Conservation (phyloP, 2,113 vertebrate genomes). For the Nibea coibor region DNA sequence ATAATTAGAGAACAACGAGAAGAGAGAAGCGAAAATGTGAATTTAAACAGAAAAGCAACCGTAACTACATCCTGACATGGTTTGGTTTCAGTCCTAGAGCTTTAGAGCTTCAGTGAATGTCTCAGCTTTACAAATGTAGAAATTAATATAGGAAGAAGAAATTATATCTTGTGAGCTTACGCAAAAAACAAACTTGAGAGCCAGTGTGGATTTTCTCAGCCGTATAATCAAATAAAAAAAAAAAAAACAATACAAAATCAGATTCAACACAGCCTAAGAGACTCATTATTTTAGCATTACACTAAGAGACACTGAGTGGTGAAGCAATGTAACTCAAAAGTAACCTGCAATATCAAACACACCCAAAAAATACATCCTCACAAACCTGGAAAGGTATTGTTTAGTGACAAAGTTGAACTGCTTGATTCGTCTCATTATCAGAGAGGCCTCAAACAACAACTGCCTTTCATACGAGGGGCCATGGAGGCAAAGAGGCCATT, state of each 20-base stretch:
- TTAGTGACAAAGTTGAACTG: conserved; percentile 22
- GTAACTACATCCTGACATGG: conserved; percentile 54
- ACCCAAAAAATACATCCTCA: conserved; percentile 23
- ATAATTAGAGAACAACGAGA: conserved; percentile 53
- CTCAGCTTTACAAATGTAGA: conserved; percentile 42
- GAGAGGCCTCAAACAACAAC: conserved; percentile 29
- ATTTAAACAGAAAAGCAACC: conserved; percentile 40
- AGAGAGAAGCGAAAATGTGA: conserved; percentile 33
- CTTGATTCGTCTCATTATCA: conserved; percentile 29
- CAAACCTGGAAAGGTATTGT: neutral
- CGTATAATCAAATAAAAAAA: conserved; percentile 69
- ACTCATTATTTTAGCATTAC: conserved; percentile 74
- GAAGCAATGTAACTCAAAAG: conserved; percentile 46
- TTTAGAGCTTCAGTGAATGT: conserved; percentile 49
- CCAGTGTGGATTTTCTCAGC: conserved; percentile 62
- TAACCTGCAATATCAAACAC: conserved; percentile 43
- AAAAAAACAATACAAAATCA: conserved; percentile 57
- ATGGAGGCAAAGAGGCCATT: conserved; percentile 20
- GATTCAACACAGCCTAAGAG: conserved; percentile 56
- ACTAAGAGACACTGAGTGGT: conserved; percentile 46
- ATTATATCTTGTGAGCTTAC: conserved; percentile 56
- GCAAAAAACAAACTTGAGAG: conserved; percentile 65
- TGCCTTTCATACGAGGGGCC: conserved; percentile 5
- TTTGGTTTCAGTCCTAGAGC: conserved; percentile 50
- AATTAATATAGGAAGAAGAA: conserved; percentile 57